Evolutionary conservation across 2,113 vertebrate genomes (phyloP).

Genomic region (Nesoenas mayeri): DNA sequence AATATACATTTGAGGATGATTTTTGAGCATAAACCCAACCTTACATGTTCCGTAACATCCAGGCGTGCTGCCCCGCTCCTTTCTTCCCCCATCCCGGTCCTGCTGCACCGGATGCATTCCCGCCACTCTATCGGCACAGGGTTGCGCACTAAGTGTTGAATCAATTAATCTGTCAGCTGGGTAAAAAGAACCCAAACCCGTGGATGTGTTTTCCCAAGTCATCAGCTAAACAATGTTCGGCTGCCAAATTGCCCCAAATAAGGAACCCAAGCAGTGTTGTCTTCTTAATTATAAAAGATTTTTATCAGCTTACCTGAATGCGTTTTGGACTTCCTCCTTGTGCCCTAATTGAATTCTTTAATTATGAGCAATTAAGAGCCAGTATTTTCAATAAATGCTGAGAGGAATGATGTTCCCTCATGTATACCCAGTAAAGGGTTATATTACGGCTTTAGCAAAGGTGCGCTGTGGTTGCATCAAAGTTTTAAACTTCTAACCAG

Average conservation of each 20-base stretch:
- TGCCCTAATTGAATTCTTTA: neutral
- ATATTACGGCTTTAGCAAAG: neutral
- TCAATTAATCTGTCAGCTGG: neutral
- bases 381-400: neutral
- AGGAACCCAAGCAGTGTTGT: neutral
- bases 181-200: neutral
- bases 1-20: neutral
- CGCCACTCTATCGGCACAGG: fast-evolving
- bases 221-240: neutral
- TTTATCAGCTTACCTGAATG: neutral
- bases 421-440: neutral
- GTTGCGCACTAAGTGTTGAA: neutral
- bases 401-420: neutral
- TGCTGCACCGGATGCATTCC: neutral
- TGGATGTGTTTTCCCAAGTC: neutral
- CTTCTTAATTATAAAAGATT: neutral
- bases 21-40: neutral
- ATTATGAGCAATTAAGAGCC: neutral
- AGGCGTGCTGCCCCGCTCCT: neutral
- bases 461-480: neutral
- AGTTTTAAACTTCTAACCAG: neutral
- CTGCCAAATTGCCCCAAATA: neutral
- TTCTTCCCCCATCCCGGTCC: neutral
- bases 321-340: neutral
- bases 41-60: neutral